A percentile compares a stretch with the other conserved stretches of the same genome.
Conservation (phyloP, 2,113 vertebrate species). For the Delphinapterus leucas region DNA sequence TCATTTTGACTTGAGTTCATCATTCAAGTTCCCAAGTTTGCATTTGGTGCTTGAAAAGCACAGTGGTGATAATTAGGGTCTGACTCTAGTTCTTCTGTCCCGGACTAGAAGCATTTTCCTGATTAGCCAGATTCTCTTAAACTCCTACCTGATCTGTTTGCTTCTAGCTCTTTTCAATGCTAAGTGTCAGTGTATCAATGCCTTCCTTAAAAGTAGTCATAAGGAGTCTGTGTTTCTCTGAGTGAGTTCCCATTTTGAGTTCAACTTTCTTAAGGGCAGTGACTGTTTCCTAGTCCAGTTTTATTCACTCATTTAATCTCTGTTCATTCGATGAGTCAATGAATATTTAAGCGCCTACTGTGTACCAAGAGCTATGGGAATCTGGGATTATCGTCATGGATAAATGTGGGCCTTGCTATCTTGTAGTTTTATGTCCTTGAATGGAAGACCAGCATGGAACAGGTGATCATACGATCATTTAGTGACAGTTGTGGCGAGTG, state of each 20-base stretch:
- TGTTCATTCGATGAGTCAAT: not conserved
- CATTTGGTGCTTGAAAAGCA: not conserved
- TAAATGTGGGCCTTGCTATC: not conserved
- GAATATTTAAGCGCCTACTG: not conserved
- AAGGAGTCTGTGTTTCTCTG: not conserved
- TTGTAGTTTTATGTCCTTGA: not conserved
- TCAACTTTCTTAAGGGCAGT: not conserved
- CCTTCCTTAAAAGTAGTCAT: not conserved
- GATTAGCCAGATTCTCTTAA: not conserved
- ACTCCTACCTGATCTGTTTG: not conserved
- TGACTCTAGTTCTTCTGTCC: not conserved
- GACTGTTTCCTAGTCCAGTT: not conserved
- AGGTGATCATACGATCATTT: not conserved
- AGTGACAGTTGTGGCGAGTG: not conserved
- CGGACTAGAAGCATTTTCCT: not conserved
- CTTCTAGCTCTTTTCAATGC: not conserved
- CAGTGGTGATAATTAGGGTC: not conserved
- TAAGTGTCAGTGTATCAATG: not conserved
- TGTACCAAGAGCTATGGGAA: not conserved
- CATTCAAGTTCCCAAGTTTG: not conserved
- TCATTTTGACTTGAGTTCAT: constrained; percentile 28
- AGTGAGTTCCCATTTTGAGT: not conserved
- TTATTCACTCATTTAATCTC: not conserved
- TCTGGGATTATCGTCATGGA: not conserved
- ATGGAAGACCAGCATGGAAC: not conserved